A percentile compares a stretch with the other conserved stretches of the same genome.
These are phyloP conservation scores for Saccopteryx leptura DNA, from an alignment of 2,113 vertebrate species.

Conservation along the genomic window DNA sequence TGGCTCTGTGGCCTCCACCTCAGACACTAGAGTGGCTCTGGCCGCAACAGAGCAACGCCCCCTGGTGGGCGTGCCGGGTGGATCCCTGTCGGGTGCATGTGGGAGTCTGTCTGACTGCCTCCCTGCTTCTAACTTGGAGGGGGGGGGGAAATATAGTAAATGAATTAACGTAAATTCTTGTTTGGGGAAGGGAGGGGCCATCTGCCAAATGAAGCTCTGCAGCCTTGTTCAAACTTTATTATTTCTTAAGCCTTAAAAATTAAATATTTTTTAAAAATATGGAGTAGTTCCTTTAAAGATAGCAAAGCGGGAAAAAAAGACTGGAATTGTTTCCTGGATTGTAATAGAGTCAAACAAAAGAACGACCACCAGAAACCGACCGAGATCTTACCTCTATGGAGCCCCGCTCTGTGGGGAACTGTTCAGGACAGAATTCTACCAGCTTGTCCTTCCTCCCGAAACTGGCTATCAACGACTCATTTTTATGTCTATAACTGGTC, in stretches of 20 bases:
- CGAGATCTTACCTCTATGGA: background rate
- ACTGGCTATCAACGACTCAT: background rate
- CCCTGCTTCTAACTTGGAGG: too few species aligned
- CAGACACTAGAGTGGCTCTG: too few species aligned
- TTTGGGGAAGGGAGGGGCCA: background rate
- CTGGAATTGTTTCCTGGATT: background rate
- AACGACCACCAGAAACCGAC: conserved; percentile 11
- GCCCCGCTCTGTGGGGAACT: background rate
- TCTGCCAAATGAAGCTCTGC: background rate
- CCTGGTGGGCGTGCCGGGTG: too few species aligned
- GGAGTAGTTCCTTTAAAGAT: background rate
- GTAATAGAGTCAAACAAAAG: background rate
- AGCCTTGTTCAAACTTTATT: background rate
- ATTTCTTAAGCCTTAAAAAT: conserved; percentile 45
- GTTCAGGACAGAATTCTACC: background rate
- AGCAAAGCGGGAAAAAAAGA: conserved; percentile 17
- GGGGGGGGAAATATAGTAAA: background rate
- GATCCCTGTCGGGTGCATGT: too few species aligned
- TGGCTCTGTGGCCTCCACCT: too few species aligned
- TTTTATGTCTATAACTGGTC: conserved; percentile 22
- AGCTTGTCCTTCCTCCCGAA: background rate
- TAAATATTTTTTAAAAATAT: conserved; percentile 15
- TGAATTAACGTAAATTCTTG: background rate
- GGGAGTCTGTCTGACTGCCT: too few species aligned
- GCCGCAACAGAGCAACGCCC: too few species aligned